Percentiles rank a stretch among this genome's conserved stretches.
Evolutionary conservation across 2,797 vertebrate genomes (phyloP).

Genomic region (Sparidentex hasta): DNA sequence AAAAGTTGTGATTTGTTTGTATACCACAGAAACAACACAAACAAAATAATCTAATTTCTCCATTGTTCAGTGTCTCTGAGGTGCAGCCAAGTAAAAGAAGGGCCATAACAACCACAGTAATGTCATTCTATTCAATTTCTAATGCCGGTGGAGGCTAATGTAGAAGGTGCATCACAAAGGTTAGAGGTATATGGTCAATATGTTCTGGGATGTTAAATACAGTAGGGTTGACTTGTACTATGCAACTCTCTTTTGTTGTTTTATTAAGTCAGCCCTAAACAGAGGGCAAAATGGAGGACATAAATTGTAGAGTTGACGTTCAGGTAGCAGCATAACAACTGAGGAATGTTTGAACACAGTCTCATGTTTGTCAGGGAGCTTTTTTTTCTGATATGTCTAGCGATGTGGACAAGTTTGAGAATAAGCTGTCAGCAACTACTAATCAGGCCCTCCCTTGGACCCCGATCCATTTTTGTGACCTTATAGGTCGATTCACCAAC

Average conservation of each 20-base stretch:
- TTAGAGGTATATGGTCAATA: neutral
- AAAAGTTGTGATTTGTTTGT: conserved; percentile 25
- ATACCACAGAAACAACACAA: conserved; percentile 11
- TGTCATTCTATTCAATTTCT: conserved; percentile 42
- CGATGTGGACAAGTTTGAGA: conserved; percentile 12
- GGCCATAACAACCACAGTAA: conserved; percentile 14
- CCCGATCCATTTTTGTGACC: neutral
- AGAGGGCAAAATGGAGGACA: neutral
- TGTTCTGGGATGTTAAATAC: neutral
- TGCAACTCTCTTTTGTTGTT: neutral
- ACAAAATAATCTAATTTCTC: neutral
- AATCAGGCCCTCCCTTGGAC: conserved; percentile 9
- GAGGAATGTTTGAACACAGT: conserved; percentile 34
- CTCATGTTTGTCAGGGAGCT: conserved; percentile 27
- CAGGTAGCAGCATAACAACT: conserved; percentile 5
- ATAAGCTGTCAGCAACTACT: conserved; percentile 36
- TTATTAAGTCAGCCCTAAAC: neutral
- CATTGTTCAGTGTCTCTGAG: conserved; percentile 42
- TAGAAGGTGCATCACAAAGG: neutral
- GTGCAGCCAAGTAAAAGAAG: conserved; percentile 19
- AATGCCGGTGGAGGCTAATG: neutral
- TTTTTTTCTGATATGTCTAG: conserved; percentile 26
- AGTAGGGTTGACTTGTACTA: neutral
- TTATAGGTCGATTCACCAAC: neutral
- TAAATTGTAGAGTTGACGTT: neutral